phyloP scores from a whole-genome alignment of 2,797 vertebrate genomes.

The Peromyscus melanophrys region DNA sequence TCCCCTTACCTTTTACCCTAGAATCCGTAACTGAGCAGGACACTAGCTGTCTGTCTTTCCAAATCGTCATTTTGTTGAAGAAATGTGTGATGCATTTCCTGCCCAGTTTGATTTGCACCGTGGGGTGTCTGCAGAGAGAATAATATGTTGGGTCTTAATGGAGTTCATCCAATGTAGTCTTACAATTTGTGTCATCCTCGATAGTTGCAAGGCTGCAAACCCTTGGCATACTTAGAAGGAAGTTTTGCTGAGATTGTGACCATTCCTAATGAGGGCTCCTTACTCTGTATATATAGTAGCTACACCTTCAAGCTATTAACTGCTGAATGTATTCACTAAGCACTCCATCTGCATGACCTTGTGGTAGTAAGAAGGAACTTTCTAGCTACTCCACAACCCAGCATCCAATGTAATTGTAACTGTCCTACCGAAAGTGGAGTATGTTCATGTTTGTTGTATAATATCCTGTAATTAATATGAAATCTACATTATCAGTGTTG shows the following conservation, averaged over 20 bases:
- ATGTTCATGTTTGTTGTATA: conserved; percentile 53
- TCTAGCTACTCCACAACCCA: neutral
- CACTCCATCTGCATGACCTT: conserved; percentile 48
- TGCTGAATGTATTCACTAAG: neutral
- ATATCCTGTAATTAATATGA: conserved; percentile 62
- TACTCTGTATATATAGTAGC: conserved; percentile 67
- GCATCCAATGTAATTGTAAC: conserved; percentile 50
- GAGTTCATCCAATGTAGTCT: conserved; percentile 50
- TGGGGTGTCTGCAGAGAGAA: conserved; percentile 15
- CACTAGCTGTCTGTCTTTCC: neutral
- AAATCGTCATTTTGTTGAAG: conserved; percentile 10
- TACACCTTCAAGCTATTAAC: conserved; percentile 59
- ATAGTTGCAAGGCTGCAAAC: conserved; percentile 47
- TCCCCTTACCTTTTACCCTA: neutral
- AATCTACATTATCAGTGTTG: conserved; percentile 60
- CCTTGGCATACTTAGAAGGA: conserved; percentile 59
- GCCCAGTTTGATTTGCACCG: neutral
- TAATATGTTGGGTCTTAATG: conserved; percentile 28
- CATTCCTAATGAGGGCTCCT: conserved; percentile 21
- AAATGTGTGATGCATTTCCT: conserved; percentile 27
- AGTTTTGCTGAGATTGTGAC: conserved; percentile 43
- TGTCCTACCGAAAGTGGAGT: conserved; percentile 58
- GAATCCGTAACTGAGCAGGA: neutral
- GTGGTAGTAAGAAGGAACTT: conserved; percentile 19
- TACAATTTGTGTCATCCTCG: conserved; percentile 17